Conservation (phyloP, 1,140 invertebrate genomes). For the Eupeodes corollae region DNA sequence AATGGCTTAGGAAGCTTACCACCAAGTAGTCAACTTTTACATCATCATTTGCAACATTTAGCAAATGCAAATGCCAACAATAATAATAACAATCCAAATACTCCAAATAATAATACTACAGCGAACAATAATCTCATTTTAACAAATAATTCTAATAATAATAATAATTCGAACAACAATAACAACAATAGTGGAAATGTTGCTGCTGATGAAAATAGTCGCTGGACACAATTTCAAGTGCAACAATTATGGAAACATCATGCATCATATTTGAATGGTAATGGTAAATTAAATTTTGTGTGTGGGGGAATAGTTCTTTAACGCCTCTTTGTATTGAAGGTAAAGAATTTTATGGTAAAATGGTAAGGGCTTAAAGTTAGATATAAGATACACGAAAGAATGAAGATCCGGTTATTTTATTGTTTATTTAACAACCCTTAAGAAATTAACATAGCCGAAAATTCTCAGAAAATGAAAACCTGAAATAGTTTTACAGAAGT, state of each 20-base stretch:
- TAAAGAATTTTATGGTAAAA: too few species aligned
- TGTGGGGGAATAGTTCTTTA: too few species aligned
- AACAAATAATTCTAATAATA: constrained; percentile 8
- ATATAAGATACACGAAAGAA: too few species aligned
- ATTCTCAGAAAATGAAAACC: too few species aligned
- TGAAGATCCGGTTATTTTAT: too few species aligned
- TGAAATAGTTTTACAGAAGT: too few species aligned
- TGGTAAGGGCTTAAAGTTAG: too few species aligned
- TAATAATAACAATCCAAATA: constrained; percentile 31
- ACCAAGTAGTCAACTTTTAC: constrained; percentile 30
- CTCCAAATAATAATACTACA: constrained; percentile 30
- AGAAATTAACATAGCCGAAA: too few species aligned
- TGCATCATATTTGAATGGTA: constrained; percentile 36
- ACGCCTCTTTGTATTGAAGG: too few species aligned
- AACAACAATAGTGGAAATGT: constrained; percentile 14
- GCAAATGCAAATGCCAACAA: constrained; percentile 29
- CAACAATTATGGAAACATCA: constrained; percentile 38
- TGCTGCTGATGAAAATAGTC: constrained; percentile 28
- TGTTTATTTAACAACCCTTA: too few species aligned
- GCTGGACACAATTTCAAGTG: constrained; percentile 37
- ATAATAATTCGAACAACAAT: constrained; percentile 13
- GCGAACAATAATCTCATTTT: constrained; percentile 16
- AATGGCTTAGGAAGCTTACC: constrained; percentile 16
- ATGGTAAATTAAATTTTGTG: background rate
- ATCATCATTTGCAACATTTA: constrained; percentile 35